Conservation (phyloP, 1,140 invertebrate genomes). For the Bombus terrestris region DNA sequence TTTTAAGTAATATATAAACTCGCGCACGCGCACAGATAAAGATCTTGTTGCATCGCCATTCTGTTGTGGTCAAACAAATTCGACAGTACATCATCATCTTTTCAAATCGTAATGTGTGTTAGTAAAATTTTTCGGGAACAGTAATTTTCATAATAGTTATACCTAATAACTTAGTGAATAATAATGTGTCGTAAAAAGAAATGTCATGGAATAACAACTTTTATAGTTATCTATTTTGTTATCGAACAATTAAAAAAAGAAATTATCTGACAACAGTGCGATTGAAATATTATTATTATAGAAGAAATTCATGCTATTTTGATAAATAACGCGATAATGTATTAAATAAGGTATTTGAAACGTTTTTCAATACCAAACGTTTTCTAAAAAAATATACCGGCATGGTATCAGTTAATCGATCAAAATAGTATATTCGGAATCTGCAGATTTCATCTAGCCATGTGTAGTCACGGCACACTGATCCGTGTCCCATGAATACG, state of each 20-base stretch:
- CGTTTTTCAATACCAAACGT: too few relatives aligned
- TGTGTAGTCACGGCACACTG: not conserved
- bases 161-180: not conserved
- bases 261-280: constrained; percentile 9
- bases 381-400: not conserved
- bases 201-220: not conserved
- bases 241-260: constrained; percentile 2
- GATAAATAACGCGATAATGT: not conserved
- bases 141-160: not conserved
- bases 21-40: constrained; percentile 10
- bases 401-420: not conserved
- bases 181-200: constrained; percentile 1
- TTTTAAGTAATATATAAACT: not conserved
- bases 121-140: not conserved
- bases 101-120: not conserved
- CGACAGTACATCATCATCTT: not conserved
- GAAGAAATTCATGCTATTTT: not conserved
- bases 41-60: not conserved
- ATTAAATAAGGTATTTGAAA: not conserved
- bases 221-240: not conserved
- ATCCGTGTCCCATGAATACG: too few relatives aligned
- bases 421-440: constrained; percentile 3
- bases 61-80: not conserved
- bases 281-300: not conserved
- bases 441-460: not conserved